Conservation (phyloP, 2,888 invertebrate genomes). For the Tipula unca region DNA sequence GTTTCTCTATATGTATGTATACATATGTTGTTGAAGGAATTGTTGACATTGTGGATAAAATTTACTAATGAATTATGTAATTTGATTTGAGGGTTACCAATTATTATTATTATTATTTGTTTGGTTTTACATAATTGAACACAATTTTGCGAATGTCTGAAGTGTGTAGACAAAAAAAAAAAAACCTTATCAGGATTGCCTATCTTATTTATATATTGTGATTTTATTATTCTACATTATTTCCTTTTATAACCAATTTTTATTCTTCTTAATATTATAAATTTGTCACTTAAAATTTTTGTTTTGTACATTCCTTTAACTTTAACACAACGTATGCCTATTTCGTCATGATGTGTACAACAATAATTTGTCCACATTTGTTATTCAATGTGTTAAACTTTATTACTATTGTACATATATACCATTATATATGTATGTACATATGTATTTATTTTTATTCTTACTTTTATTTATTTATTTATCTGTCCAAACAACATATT, state of each 20-base stretch:
- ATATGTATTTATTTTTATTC: neutral
- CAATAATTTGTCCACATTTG: neutral
- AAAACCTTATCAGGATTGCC: neutral
- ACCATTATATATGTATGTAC: neutral
- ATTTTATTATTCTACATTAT: neutral
- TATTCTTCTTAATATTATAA: neutral
- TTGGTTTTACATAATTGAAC: neutral
- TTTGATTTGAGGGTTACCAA: neutral
- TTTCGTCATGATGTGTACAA: neutral
- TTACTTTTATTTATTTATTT: neutral
- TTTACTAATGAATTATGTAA: neutral
- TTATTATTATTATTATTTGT: neutral
- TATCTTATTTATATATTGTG: neutral
- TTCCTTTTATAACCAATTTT: neutral
- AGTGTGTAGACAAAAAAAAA: too few relatives aligned
- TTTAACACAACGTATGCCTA: neutral
- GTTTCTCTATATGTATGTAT: neutral
- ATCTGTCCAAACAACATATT: constrained; percentile 4
- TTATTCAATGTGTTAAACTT: neutral
- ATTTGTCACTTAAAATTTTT: neutral
- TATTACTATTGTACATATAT: too few relatives aligned
- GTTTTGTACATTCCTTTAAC: neutral
- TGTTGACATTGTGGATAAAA: neutral
- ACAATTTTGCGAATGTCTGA: neutral
- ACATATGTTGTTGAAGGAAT: neutral